Conservation (phyloP, 2,888 invertebrate species). For the Caenorhabditis sulstoni region DNA sequence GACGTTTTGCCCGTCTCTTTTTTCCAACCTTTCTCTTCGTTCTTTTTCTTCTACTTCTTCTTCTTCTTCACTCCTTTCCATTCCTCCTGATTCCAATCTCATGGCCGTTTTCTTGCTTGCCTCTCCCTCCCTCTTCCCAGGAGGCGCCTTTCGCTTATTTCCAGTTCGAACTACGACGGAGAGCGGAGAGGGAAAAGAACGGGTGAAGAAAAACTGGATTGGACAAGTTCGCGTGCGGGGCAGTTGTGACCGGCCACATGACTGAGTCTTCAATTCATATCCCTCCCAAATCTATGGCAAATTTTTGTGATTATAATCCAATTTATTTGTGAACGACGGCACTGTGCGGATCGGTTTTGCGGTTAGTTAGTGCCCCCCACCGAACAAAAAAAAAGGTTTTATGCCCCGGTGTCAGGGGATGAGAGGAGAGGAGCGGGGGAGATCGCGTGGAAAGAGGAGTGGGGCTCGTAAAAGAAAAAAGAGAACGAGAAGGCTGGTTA, state of each 20-base stretch:
- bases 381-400: too few species aligned
- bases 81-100: slow-evolving; percentile 45
- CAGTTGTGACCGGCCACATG: slow-evolving; percentile 47
- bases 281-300: slow-evolving; percentile 46
- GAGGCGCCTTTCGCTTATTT: slow-evolving; percentile 33
- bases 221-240: slow-evolving; percentile 41
- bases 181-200: slow-evolving; percentile 17
- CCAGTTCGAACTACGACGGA: slow-evolving; percentile 51
- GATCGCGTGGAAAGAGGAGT: too few species aligned
- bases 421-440: too few species aligned
- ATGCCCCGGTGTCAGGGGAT: too few species aligned
- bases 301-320: slow-evolving; percentile 21
- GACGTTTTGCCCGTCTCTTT: neutral
- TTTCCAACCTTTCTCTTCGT: slow-evolving; percentile 9
- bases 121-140: slow-evolving; percentile 26
- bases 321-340: neutral
- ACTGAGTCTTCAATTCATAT: slow-evolving; percentile 47
- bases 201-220: slow-evolving; percentile 58
- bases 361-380: neutral
- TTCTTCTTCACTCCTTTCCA: neutral
- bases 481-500: slow-evolving; percentile 4
- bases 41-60: too few species aligned
- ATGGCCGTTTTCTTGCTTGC: slow-evolving; percentile 3
- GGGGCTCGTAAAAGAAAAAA: neutral
- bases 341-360: neutral